Conservation (phyloP, 2,888 invertebrate species). For the Calliscelio sp. region DNA sequence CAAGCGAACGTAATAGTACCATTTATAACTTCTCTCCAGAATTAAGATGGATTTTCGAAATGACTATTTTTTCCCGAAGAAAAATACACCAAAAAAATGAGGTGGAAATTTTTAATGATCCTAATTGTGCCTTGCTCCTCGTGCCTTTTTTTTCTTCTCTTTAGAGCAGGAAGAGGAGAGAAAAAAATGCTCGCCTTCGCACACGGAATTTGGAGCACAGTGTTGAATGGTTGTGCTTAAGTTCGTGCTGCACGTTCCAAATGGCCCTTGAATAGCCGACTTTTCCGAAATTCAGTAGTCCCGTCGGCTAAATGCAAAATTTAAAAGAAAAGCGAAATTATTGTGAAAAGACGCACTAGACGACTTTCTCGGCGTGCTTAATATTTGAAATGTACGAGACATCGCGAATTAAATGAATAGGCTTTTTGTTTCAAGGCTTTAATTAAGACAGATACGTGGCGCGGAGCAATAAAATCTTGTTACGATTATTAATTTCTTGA, state of each 20-base stretch:
- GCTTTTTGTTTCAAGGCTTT: constrained; percentile 38
- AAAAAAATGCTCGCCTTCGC: constrained; percentile 14
- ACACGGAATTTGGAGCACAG: constrained; percentile 37
- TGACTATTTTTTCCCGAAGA: too few species aligned
- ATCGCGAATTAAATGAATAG: constrained; percentile 42
- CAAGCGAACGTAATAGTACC: too few species aligned
- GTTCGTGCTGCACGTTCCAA: constrained; percentile 39
- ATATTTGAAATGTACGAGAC: constrained; percentile 42
- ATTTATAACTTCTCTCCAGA: too few species aligned
- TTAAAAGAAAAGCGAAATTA: constrained; percentile 49
- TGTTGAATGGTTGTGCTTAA: constrained; percentile 48
- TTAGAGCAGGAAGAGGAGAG: too few species aligned
- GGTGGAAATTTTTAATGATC: constrained; percentile 15
- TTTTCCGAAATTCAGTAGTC: constrained; percentile 30
- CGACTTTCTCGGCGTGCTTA: constrained; percentile 2
- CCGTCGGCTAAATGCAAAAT: constrained; percentile 38
- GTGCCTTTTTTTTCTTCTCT: not conserved
- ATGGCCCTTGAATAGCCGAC: constrained; percentile 48
- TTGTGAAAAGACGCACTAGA: constrained; percentile 34
- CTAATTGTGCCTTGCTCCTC: constrained; percentile 1
- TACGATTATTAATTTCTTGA: constrained; percentile 29
- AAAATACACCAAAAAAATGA: not conserved
- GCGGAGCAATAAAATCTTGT: constrained; percentile 26
- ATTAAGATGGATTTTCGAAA: too few species aligned
- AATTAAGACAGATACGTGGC: constrained; percentile 32